Percentiles rank a stretch among this genome's conserved stretches.
These are phyloP conservation scores for Euborellia annulipes DNA, from an alignment of 1,140 invertebrate genomes.

Conservation along the genomic window DNA sequence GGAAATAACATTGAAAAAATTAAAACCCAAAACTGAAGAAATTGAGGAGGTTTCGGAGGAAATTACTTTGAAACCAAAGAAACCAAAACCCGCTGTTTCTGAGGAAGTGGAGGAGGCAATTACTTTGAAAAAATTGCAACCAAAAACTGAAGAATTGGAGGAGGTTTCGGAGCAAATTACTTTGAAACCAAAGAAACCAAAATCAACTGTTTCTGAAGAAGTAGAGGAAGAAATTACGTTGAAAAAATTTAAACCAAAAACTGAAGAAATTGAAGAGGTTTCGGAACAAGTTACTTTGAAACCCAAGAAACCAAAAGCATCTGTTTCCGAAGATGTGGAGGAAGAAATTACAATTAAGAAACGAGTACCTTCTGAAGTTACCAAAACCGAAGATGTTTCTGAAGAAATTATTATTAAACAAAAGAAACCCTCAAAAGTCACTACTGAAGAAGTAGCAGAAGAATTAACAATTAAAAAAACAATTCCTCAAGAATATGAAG, in stretches of 20 bases:
- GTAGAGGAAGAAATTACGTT: slow-evolving; percentile 31
- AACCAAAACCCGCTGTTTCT: slow-evolving; percentile 1
- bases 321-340: slow-evolving; percentile 13
- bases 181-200: slow-evolving; percentile 27
- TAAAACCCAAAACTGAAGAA: slow-evolving; percentile 4
- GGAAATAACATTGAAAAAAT: slow-evolving; percentile 10
- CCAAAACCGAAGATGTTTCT: slow-evolving; percentile 14
- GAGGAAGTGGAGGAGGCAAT: slow-evolving; percentile 13
- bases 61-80: slow-evolving; percentile 12
- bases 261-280: slow-evolving; percentile 17
- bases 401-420: slow-evolving; percentile 10
- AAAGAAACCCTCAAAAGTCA: slow-evolving; percentile 17
- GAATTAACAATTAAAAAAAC: slow-evolving; percentile 56
- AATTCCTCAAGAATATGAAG: slow-evolving; percentile 12
- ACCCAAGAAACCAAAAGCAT: too few relatives aligned
- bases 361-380: slow-evolving; percentile 15
- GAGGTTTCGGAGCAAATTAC: slow-evolving; percentile 14
- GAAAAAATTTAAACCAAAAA: slow-evolving; percentile 25
- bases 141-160: slow-evolving; percentile 6
- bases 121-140: slow-evolving; percentile 10
- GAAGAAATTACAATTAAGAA: slow-evolving; percentile 29
- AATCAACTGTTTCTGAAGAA: slow-evolving; percentile 23
- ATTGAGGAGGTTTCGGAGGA: slow-evolving; percentile 13
- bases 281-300: slow-evolving; percentile 5
- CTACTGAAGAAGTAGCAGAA: slow-evolving; percentile 39